Percentiles rank a stretch among this genome's conserved stretches.
Conservation (phyloP, 2,888 invertebrate species). For the Latrodectus elegans region DNA sequence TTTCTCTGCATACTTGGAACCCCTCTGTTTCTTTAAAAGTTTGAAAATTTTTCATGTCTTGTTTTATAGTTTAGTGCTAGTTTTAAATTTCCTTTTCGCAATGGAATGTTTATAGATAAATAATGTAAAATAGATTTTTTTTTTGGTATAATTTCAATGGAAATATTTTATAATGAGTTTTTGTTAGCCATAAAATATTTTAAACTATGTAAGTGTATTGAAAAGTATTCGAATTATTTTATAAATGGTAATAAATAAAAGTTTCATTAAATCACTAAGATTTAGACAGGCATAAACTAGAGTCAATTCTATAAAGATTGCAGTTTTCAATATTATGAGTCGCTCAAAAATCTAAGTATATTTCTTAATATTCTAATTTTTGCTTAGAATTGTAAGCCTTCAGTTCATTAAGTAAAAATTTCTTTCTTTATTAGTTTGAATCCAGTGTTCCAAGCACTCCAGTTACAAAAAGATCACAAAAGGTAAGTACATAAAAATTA, state of each 20-base stretch:
- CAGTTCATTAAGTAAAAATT: neutral
- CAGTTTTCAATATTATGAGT: no score
- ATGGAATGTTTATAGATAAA: neutral
- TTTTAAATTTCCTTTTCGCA: neutral
- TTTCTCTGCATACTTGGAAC: no score
- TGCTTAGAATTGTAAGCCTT: neutral
- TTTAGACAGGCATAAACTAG: no score
- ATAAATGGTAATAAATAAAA: no score
- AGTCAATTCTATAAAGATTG: no score
- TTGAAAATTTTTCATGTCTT: no score
- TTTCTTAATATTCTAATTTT: neutral
- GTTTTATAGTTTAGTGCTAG: no score
- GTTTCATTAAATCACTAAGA: no score
- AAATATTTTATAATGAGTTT: neutral
- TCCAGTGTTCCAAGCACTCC: slow-evolving; percentile 75
- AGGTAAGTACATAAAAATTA: slow-evolving; percentile 17
- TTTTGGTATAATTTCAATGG: neutral
- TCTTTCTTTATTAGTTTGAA: slow-evolving; percentile 54
- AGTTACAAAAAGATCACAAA: slow-evolving; percentile 74
- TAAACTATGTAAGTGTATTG: no score
- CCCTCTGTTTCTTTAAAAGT: no score
- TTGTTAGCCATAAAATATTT: neutral
- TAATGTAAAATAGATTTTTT: neutral
- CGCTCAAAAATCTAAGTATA: no score
- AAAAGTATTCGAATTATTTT: no score